phyloP scores from a whole-genome alignment of 2,888 invertebrate species.

The Drosophila diplacantha region DNA sequence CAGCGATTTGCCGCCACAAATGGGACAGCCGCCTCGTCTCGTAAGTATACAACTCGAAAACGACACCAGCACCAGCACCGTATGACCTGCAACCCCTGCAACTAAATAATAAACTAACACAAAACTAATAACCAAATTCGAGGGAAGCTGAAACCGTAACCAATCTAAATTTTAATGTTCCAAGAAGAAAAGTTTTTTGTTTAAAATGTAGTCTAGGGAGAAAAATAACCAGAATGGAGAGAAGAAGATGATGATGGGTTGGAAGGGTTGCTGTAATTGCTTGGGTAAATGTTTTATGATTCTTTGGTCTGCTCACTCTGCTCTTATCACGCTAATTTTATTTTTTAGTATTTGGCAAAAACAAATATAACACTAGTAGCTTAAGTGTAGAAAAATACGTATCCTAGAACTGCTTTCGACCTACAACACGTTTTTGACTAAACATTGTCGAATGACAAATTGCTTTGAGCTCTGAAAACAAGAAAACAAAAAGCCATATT shows the following conservation, averaged over 20 bases:
- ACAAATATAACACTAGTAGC: conserved; percentile 1
- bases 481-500: neutral
- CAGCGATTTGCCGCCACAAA: conserved; percentile 71
- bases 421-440: conserved; percentile 58
- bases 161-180: conserved; percentile 13
- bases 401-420: conserved; percentile 10
- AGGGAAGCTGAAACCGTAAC: conserved; percentile 8
- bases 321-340: conserved; percentile 10
- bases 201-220: conserved; percentile 4
- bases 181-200: conserved; percentile 4
- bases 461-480: conserved; percentile 3
- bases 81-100: conserved; percentile 44
- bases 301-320: neutral
- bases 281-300: conserved; percentile 39
- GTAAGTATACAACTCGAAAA: conserved; percentile 69
- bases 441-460: conserved; percentile 46
- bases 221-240: conserved; percentile 3
- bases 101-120: conserved; percentile 27
- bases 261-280: conserved; percentile 22
- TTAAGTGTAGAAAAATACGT: conserved; percentile 4
- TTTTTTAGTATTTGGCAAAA: conserved; percentile 23
- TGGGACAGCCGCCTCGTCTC: conserved; percentile 67
- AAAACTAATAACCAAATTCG: conserved; percentile 17
- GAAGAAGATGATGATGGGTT: neutral
- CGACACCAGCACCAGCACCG: conserved; percentile 56